Percentiles rank a stretch among this genome's conserved stretches.
These are phyloP conservation scores for Pavo muticus DNA, from an alignment of 2,113 vertebrate species.

Conservation along the genomic window DNA sequence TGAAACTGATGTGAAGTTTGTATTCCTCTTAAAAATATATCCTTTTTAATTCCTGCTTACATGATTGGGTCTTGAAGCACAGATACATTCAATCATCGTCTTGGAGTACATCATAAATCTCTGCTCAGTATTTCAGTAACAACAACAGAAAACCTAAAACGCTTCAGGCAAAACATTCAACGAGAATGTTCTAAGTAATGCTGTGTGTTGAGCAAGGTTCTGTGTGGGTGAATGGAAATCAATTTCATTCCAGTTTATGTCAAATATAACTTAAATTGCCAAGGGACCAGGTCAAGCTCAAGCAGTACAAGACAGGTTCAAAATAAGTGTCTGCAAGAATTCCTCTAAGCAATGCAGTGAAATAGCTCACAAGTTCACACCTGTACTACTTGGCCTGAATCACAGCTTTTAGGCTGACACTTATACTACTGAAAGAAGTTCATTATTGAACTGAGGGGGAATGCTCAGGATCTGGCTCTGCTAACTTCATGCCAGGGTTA, in stretches of 20 bases:
- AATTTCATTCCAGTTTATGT: background rate
- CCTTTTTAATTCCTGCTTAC: slow-evolving; percentile 10
- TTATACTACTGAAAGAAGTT: accelerated
- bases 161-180: background rate
- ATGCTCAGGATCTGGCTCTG: background rate
- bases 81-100: background rate
- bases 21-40: background rate
- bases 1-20: background rate
- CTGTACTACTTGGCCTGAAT: background rate
- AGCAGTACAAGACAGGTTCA: background rate
- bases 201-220: background rate
- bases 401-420: accelerated
- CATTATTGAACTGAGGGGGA: accelerated
- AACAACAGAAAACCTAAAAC: background rate
- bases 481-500: no score
- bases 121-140: background rate
- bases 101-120: background rate
- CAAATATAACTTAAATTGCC: background rate
- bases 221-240: background rate
- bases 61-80: slow-evolving; percentile 20
- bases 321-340: accelerated
- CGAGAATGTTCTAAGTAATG: background rate
- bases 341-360: background rate
- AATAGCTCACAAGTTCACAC: background rate
- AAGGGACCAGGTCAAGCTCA: background rate